phyloP scores from a whole-genome alignment of 2,888 invertebrate genomes.

The Germaria angustata region DNA sequence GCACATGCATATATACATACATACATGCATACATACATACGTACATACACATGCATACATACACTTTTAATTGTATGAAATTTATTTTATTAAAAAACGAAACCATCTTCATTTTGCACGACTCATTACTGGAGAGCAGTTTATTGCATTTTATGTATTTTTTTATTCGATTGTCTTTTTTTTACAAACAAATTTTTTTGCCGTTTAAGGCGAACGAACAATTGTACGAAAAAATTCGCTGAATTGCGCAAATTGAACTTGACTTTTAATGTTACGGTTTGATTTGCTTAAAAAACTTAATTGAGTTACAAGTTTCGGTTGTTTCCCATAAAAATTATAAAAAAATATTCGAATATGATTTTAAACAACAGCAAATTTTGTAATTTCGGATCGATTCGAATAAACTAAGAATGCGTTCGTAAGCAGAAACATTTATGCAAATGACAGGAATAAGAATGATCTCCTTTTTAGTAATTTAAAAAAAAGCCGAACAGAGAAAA shows the following conservation, averaged over 20 bases:
- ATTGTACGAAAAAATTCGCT: not conserved
- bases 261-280: not conserved
- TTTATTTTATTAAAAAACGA: conserved; percentile 37
- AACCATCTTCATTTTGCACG: conserved; percentile 36
- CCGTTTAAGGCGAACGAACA: too few relatives aligned
- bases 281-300: not conserved
- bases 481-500: too few relatives aligned
- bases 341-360: too few relatives aligned
- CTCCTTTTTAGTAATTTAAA: too few relatives aligned
- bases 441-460: too few relatives aligned
- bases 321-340: not conserved
- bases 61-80: conserved; percentile 2
- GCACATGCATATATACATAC: too few relatives aligned
- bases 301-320: not conserved
- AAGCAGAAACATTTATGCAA: too few relatives aligned
- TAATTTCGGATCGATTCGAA: too few relatives aligned
- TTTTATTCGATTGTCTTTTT: not conserved
- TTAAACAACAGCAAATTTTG: too few relatives aligned
- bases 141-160: conserved; percentile 21
- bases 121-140: conserved; percentile 14
- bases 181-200: not conserved
- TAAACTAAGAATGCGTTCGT: too few relatives aligned
- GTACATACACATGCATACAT: not conserved
- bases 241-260: conserved; percentile 32
- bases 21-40: too few relatives aligned